A percentile compares a stretch with the other conserved stretches of the same genome.
Evolutionary conservation across 2,888 invertebrate species (phyloP).

Genomic region (Aporophyla nigra): DNA sequence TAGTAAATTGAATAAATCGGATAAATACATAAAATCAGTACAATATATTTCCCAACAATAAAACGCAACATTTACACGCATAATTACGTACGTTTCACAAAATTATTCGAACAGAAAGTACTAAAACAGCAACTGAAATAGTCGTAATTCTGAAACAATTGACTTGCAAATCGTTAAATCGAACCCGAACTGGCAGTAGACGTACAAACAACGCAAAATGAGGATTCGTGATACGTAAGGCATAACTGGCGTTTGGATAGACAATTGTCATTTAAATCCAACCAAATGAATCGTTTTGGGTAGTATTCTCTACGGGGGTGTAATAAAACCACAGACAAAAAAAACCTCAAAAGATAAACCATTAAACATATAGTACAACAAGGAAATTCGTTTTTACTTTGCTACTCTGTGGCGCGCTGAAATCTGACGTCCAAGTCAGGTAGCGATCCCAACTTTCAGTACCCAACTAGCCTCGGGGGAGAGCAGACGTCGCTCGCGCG

Average conservation of each 20-base stretch:
- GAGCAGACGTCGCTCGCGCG: slow-evolving; percentile 68
- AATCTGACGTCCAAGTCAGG: slow-evolving; percentile 73
- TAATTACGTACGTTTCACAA: slow-evolving; percentile 36
- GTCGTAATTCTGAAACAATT: slow-evolving; percentile 54
- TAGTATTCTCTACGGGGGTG: slow-evolving; percentile 64
- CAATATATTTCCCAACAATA: background rate
- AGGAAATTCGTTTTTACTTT: slow-evolving; percentile 44
- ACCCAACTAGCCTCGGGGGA: slow-evolving; percentile 68
- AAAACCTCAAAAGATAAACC: slow-evolving; percentile 27
- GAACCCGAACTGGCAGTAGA: slow-evolving; percentile 47
- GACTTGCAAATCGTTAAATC: slow-evolving; percentile 57
- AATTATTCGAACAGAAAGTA: slow-evolving; percentile 53
- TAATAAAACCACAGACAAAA: slow-evolving; percentile 62
- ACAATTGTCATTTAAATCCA: slow-evolving; percentile 78
- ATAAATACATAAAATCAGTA: background rate
- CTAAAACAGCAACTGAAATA: slow-evolving; percentile 47
- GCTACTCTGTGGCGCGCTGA: slow-evolving; percentile 66
- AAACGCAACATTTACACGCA: slow-evolving; percentile 20
- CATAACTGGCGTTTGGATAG: slow-evolving; percentile 71
- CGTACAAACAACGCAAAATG: slow-evolving; percentile 67
- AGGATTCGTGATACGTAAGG: slow-evolving; percentile 70
- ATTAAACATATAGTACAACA: slow-evolving; percentile 58
- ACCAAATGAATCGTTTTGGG: slow-evolving; percentile 75
- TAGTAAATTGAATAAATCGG: background rate
- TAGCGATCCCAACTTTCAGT: slow-evolving; percentile 74